These are phyloP conservation scores for Seladonia tumulorum DNA, from an alignment of 2,888 invertebrate genomes.

Conservation along the genomic window DNA sequence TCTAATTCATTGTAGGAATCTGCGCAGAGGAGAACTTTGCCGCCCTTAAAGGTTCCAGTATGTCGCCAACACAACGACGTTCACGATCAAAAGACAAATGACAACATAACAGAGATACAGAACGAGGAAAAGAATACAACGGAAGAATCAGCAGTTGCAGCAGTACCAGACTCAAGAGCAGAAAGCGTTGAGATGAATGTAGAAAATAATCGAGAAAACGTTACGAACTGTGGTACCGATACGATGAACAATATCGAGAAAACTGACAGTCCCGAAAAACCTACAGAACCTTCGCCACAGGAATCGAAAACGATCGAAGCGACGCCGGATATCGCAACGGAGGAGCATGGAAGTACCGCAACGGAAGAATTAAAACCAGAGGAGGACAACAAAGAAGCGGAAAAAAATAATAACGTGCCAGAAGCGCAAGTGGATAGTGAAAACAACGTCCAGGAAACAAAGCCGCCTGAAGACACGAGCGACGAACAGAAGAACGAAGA, in stretches of 20 bases:
- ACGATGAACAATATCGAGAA: constrained; percentile 59
- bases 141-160: constrained; percentile 14
- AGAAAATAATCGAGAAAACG: constrained; percentile 38
- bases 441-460: constrained; percentile 22
- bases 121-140: constrained; percentile 38
- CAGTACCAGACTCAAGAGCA: constrained; percentile 9
- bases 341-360: not conserved
- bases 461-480: not conserved
- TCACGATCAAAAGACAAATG: constrained; percentile 51
- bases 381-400: constrained; percentile 21
- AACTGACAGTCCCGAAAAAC: constrained; percentile 55
- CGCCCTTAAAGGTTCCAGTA: constrained; percentile 77
- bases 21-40: constrained; percentile 69
- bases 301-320: not conserved
- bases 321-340: not conserved
- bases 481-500: constrained; percentile 32
- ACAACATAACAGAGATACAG: constrained; percentile 54
- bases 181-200: constrained; percentile 12
- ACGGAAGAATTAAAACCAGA: not conserved
- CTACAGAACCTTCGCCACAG: constrained; percentile 28
- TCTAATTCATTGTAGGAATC: constrained; percentile 30
- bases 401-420: constrained; percentile 34
- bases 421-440: constrained; percentile 27
- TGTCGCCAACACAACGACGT: constrained; percentile 68
- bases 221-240: constrained; percentile 33